Evolutionary conservation across 2,888 invertebrate species (phyloP), one percentile per base, ranked within the genome.

Genomic region (Deilephila elpenor): DNA sequence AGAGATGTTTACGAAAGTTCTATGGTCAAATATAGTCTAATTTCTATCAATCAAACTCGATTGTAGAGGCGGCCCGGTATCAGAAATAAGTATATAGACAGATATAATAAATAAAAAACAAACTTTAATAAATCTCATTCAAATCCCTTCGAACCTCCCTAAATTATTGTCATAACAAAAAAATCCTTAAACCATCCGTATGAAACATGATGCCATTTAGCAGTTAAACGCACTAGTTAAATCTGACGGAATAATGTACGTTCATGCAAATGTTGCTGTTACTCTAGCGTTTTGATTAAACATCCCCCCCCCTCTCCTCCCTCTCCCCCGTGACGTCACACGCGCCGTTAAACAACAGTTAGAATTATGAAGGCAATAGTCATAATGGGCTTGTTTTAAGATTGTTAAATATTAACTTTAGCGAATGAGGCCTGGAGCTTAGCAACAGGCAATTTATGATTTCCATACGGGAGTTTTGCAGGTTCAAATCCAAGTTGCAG

Each of bases 171-270:
- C 44, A 71, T 7, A 20, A 17, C 7, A 34, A 59, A 71, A n/a
- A 71, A 37, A 71, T 7, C 61, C 60, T 25, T 56, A 34, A 34
- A 62, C 44, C 20, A 37, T 14, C n/a, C 8, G 17, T n/a, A 67
- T 59, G 25, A 37, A 72, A 72, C 53, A 72, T n/a, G 37, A 59
- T 59, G 37, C 64, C 56, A 67, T 73, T 56, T 67, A 73, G 62
- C 34, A 44, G 61, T 44, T 64, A 64, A 44, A 64, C 44, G 20
- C 25, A 51, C 67, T 67, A 78, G 88, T 85, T 86, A 83, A 91
- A 92, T 92, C 90, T 89, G 80, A 83, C 86, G 90, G 90, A 90
- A 91, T 84, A 87, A 88, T 87, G 25, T 25, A 85, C 83, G 78
- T 82, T 83, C 84, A 92, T 92, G 92, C 92, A 92, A 91, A 92